phyloP scores from a whole-genome alignment of 1,140 invertebrate genomes.

The Lerema accius region DNA sequence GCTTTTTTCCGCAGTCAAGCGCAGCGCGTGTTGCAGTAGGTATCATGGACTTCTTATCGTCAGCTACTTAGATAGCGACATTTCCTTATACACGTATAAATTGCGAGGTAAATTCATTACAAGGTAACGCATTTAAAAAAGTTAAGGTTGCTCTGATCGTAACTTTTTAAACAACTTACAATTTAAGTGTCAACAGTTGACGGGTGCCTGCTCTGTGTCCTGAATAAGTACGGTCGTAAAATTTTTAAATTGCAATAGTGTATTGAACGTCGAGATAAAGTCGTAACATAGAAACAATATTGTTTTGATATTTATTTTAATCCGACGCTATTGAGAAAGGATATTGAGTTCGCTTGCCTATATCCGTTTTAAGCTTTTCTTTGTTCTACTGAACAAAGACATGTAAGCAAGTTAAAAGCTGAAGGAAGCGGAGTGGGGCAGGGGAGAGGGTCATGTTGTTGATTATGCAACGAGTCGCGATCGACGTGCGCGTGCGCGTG shows the following conservation, averaged over 20 bases:
- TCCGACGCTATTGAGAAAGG: background rate
- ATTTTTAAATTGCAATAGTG: background rate
- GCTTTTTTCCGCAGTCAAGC: constrained; percentile 45
- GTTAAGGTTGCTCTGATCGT: constrained; percentile 44
- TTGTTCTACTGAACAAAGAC: constrained; percentile 19
- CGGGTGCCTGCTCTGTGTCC: background rate
- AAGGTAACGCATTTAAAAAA: constrained; percentile 41
- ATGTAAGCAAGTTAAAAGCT: constrained; percentile 19
- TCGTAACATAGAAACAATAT: constrained; percentile 1
- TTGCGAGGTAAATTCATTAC: constrained; percentile 37
- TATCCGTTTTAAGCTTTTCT: constrained; percentile 16
- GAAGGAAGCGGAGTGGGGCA: constrained; percentile 9
- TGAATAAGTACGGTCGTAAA: background rate
- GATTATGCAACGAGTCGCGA: constrained; percentile 46
- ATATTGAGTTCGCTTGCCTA: background rate
- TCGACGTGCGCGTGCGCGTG: constrained; percentile 47
- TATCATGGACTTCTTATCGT: constrained; percentile 51
- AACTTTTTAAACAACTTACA: constrained; percentile 25
- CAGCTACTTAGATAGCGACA: constrained; percentile 41
- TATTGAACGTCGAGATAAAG: background rate
- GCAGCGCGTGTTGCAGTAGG: constrained; percentile 40
- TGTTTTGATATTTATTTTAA: background rate
- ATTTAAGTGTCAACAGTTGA: constrained; percentile 10
- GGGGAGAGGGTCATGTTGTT: constrained; percentile 19
- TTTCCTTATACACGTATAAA: constrained; percentile 41